phyloP scores from a whole-genome alignment of 2,888 invertebrate species.

The Drosophila eohydei region DNA sequence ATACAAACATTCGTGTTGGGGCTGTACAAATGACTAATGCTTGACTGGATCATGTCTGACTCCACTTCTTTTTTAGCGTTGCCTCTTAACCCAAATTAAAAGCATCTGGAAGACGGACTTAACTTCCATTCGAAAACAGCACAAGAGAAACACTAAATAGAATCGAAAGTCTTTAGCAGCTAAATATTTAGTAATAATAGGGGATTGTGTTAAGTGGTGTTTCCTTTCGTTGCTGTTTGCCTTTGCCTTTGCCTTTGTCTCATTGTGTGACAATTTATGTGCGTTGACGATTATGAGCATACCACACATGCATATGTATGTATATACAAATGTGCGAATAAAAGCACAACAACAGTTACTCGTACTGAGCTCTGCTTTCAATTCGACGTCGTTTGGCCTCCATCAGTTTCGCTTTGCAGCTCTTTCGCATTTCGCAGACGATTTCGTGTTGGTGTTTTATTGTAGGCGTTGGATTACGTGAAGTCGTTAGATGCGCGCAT shows the following conservation, averaged over 20 bases:
- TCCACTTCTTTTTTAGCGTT: not conserved
- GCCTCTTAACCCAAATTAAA: constrained; percentile 65
- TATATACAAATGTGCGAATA: constrained; percentile 33
- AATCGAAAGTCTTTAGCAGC: constrained; percentile 16
- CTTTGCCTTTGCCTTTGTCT: constrained; percentile 8
- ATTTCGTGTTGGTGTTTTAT: constrained; percentile 20
- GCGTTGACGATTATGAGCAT: constrained; percentile 43
- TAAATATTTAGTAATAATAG: constrained; percentile 41
- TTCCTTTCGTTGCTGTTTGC: constrained; percentile 18
- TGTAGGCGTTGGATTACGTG: constrained; percentile 59
- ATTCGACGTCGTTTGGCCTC: constrained; percentile 43
- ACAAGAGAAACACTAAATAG: constrained; percentile 1
- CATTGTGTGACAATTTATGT: constrained; percentile 42
- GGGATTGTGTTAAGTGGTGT: constrained; percentile 10
- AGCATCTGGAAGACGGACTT: constrained; percentile 28
- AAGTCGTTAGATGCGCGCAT: constrained; percentile 63
- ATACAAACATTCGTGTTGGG: not conserved
- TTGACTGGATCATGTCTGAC: constrained; percentile 29
- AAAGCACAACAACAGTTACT: constrained; percentile 41
- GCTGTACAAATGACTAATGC: constrained; percentile 42
- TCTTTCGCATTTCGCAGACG: constrained; percentile 41
- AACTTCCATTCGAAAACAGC: constrained; percentile 9
- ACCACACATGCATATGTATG: not conserved
- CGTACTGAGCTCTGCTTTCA: constrained; percentile 40
- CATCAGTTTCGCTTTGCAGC: constrained; percentile 23